Evolutionary conservation across 2,888 invertebrate genomes (phyloP), one percentile per base, ranked within the genome.

Genomic region (Sphecodes monilicornis): DNA sequence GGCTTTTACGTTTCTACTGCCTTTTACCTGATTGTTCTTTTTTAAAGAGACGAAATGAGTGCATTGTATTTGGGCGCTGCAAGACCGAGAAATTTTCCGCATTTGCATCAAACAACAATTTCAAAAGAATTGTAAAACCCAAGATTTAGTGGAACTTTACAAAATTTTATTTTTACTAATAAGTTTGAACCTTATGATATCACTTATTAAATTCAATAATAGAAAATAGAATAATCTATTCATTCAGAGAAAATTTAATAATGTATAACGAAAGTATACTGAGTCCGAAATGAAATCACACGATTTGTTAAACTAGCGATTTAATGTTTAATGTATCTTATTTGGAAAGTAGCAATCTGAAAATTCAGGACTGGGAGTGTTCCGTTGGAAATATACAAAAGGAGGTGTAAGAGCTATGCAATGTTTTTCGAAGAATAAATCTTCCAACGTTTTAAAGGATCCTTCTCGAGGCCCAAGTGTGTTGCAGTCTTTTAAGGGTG

Each of bases 401-500:
- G 39, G 22, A 68, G 39, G 22, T 13, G 64, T 16, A 32, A 32
- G 32, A 32, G 29, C 16, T 29, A 16, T 29, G 64, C 64, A 26
- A 57, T 26, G 57, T 39, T 68, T 36, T 22, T 36, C 66, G 22
- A 36, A 3, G 66, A 68, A 68, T 68, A 68, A 68, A 68, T 68
- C 66, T 68, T 18, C n/a, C 39, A 39, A 22, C 39, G 57, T 60
- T 74, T 57, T 29, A 41, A 60, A 29, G 22, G 60, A 41, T 41
- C 11, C 66, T 39, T n/a, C 66, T 11, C 22, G 11, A 39, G 36
- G 39, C 32, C 46, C 50, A 72, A 46, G 71, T n/a, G 50, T 50
- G 71, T 68, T 68, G 36, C 5, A 39, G 66, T 68, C 66, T 39
- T 68, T 68, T 36, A 68, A 68, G 36, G 66, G n/a, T 68, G 66